These are phyloP conservation scores for Metallyticus violacea DNA, from an alignment of 2,888 invertebrate genomes.

Conservation along the genomic window DNA sequence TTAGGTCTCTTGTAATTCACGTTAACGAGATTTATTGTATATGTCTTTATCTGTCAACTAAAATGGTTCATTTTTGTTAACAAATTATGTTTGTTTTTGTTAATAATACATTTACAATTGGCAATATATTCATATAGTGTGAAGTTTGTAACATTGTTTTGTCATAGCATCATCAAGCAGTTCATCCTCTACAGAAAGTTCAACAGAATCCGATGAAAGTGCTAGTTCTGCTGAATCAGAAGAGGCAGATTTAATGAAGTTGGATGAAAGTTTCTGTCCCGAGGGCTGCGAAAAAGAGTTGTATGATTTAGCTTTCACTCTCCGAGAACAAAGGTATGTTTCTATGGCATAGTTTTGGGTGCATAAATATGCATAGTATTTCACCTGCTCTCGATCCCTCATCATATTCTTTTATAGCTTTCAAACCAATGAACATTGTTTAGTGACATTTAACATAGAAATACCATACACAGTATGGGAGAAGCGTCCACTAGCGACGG, in stretches of 20 bases:
- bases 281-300: constrained; percentile 64
- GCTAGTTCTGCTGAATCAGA: constrained; percentile 59
- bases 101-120: too few species aligned
- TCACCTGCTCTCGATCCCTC: too few species aligned
- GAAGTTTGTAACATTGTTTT: background rate
- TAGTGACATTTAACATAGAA: too few species aligned
- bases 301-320: constrained; percentile 64
- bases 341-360: background rate
- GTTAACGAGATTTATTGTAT: background rate
- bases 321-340: constrained; percentile 55
- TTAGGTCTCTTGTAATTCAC: constrained; percentile 2
- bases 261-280: constrained; percentile 71
- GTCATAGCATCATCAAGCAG: background rate
- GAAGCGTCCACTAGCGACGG: too few species aligned
- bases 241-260: constrained; percentile 59
- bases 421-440: too few species aligned
- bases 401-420: too few species aligned
- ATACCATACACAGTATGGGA: too few species aligned
- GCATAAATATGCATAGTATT: background rate
- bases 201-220: constrained; percentile 52
- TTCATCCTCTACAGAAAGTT: constrained; percentile 45
- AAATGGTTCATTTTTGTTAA: too few species aligned
- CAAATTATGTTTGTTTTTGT: too few species aligned
- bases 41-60: background rate
- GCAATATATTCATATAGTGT: too few species aligned